These are phyloP conservation scores for Panthera leo DNA, from an alignment of 2,113 vertebrate genomes.

Conservation along the genomic window DNA sequence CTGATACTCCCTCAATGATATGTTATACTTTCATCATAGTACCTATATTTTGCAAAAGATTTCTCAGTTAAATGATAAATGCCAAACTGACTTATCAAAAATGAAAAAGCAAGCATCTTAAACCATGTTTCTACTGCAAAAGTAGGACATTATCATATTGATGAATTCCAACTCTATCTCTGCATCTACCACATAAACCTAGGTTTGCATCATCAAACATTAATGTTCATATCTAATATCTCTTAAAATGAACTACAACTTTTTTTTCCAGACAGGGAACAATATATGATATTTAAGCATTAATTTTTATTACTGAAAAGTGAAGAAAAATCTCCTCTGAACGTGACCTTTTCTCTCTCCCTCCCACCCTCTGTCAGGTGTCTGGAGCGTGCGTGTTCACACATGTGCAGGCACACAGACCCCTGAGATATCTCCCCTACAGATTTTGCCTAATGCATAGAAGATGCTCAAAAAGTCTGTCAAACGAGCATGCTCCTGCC, in stretches of 20 bases:
- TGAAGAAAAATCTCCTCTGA: neutral
- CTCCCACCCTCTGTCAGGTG: neutral
- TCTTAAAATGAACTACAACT: neutral
- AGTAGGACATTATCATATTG: neutral
- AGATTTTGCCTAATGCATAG: neutral
- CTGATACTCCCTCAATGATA: neutral
- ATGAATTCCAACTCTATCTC: neutral
- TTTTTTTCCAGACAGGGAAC: neutral
- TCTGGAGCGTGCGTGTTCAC: no score
- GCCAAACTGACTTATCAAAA: neutral
- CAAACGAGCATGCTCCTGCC: neutral
- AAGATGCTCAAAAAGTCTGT: neutral
- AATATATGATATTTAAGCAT: neutral
- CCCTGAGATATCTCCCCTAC: neutral
- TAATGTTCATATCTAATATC: neutral
- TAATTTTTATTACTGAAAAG: constrained; percentile 1
- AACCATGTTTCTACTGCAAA: neutral
- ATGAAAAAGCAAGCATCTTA: neutral
- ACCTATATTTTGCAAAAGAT: neutral
- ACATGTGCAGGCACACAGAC: no score
- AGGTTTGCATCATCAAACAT: neutral
- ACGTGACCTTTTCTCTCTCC: no score
- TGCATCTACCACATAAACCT: neutral
- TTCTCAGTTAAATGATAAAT: constrained; percentile 37
- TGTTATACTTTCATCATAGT: neutral